Percentiles rank a stretch among this genome's conserved stretches.
Conservation (phyloP, 2,888 invertebrate species). For the Zaprionus lineosus region DNA sequence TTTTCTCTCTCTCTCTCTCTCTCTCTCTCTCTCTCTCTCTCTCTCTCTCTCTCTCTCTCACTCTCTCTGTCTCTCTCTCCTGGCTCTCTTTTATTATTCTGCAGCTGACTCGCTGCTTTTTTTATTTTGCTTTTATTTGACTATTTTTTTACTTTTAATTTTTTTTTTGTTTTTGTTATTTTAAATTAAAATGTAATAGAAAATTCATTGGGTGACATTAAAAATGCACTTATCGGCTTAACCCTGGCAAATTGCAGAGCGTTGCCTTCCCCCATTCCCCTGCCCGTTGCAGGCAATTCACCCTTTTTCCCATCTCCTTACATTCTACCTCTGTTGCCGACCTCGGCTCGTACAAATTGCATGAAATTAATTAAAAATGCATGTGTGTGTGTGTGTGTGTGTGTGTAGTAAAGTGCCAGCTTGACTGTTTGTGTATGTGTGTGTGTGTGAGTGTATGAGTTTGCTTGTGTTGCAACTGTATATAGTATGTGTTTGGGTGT, state of each 20-base stretch:
- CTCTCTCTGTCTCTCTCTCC: neutral
- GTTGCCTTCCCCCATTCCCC: neutral
- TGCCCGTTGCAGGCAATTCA: too few relatives aligned
- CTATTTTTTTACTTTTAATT: too few relatives aligned
- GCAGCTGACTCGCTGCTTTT: too few relatives aligned
- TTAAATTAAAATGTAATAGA: slow-evolving; percentile 78
- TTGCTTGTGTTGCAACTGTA: neutral
- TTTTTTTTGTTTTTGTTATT: slow-evolving; percentile 50
- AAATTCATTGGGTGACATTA: slow-evolving; percentile 76
- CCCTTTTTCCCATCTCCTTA: neutral
- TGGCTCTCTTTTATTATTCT: neutral
- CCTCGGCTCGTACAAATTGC: slow-evolving; percentile 67
- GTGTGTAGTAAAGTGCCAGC: slow-evolving; percentile 15
- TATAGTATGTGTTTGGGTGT: slow-evolving; percentile 1
- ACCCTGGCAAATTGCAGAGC: slow-evolving; percentile 65
- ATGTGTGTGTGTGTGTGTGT: slow-evolving; percentile 34
- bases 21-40: neutral
- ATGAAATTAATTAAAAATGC: slow-evolving; percentile 78
- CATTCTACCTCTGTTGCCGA: slow-evolving; percentile 5
- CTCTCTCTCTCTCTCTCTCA: neutral
- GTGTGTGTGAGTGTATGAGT: slow-evolving; percentile 21
- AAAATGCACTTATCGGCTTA: slow-evolving; percentile 78
- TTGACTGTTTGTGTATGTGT: slow-evolving; percentile 39
- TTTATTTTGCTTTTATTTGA: slow-evolving; percentile 24
- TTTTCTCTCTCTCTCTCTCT: neutral